phyloP scores from a whole-genome alignment of 2,113 vertebrate genomes.

The Bubo bubo region DNA sequence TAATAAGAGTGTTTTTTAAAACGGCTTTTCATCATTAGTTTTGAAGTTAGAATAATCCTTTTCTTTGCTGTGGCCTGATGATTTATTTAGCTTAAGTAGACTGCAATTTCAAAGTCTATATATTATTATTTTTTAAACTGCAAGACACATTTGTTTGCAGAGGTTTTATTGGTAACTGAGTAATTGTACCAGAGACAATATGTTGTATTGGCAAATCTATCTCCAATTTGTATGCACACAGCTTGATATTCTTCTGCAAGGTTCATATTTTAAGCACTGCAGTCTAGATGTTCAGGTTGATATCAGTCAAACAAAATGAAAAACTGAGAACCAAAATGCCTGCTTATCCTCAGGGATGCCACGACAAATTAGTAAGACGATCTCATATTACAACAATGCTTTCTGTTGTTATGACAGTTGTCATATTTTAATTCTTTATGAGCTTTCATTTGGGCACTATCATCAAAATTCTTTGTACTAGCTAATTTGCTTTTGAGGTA shows the following conservation, averaged over 20 bases:
- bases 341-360: background rate
- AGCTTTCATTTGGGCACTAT: background rate
- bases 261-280: background rate
- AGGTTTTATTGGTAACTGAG: background rate
- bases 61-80: background rate
- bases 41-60: background rate
- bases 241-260: background rate
- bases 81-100: background rate
- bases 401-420: background rate
- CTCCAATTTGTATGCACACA: background rate
- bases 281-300: background rate
- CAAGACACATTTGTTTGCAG: slow-evolving; percentile 15
- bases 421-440: background rate
- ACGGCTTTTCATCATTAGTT: background rate
- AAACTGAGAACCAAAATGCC: background rate
- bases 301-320: background rate
- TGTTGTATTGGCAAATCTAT: background rate
- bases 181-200: background rate
- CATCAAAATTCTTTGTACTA: background rate
- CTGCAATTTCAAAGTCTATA: background rate
- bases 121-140: background rate
- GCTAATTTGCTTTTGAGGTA: background rate
- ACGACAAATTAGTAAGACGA: background rate
- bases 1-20: background rate
- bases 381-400: background rate